Evolutionary conservation across 2,888 invertebrate genomes (phyloP).

Genomic region (Choristoneura rosaceana): DNA sequence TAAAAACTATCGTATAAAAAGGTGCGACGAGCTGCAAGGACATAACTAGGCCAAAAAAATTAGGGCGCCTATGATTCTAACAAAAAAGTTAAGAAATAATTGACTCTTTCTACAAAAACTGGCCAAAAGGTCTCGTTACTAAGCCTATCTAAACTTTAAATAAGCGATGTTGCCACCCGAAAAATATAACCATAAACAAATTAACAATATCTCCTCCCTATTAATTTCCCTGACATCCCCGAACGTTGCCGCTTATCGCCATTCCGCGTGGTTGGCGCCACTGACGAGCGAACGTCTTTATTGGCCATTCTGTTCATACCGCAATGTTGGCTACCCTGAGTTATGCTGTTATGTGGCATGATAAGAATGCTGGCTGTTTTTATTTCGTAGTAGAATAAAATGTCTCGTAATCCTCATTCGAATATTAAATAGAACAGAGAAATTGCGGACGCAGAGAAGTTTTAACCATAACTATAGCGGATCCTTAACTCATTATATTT

Average conservation of each 20-base stretch:
- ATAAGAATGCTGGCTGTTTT: conserved; percentile 23
- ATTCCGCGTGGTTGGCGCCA: conserved; percentile 66
- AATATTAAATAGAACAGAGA: neutral
- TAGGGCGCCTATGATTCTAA: too few relatives aligned
- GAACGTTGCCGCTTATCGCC: conserved; percentile 55
- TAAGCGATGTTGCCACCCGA: conserved; percentile 17
- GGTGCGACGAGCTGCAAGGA: too few relatives aligned
- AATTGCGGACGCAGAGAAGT: neutral
- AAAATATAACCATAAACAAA: conserved; percentile 12
- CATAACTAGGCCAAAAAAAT: too few relatives aligned
- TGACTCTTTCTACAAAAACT: too few relatives aligned
- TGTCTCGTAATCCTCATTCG: neutral
- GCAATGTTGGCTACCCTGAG: conserved; percentile 56
- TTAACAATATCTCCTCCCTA: conserved; percentile 16
- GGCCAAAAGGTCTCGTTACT: too few relatives aligned
- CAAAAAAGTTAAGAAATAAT: too few relatives aligned
- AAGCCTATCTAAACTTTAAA: too few relatives aligned
- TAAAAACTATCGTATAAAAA: too few relatives aligned
- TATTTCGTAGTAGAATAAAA: conserved; percentile 9
- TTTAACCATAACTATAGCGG: too few relatives aligned
- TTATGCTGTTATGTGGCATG: conserved; percentile 40
- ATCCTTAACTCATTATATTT: too few relatives aligned
- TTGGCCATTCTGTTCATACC: conserved; percentile 64
- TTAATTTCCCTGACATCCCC: conserved; percentile 48
- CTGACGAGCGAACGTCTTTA: conserved; percentile 58